Conservation (phyloP, 2,797 vertebrate genomes). For the Clamator glandarius region DNA sequence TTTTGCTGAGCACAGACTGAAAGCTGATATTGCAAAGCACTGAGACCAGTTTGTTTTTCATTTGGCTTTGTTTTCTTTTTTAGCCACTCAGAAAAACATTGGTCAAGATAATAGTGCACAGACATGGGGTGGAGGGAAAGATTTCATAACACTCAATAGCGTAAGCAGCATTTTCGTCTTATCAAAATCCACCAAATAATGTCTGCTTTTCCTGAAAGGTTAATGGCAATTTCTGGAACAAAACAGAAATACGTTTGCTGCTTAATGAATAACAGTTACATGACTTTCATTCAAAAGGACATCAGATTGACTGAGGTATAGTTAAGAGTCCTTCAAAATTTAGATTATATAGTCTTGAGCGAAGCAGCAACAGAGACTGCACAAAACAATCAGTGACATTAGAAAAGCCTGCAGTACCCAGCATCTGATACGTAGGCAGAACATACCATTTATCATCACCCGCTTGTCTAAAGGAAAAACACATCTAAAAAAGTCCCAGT, state of each 20-base stretch:
- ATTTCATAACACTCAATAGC: not conserved
- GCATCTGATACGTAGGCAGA: slow-evolving; percentile 40
- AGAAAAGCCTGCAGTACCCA: slow-evolving; percentile 63
- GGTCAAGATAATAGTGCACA: not conserved
- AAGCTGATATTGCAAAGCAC: slow-evolving; percentile 15
- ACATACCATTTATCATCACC: slow-evolving; percentile 9
- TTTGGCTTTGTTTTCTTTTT: not conserved
- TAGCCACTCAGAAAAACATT: not conserved
- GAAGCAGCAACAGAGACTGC: slow-evolving; percentile 62
- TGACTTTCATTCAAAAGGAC: slow-evolving; percentile 47
- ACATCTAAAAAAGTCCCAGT: slow-evolving; percentile 58
- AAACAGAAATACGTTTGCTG: slow-evolving; percentile 62
- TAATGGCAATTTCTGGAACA: slow-evolving; percentile 65
- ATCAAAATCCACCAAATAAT: slow-evolving; percentile 46
- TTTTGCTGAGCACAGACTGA: slow-evolving; percentile 13
- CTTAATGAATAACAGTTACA: slow-evolving; percentile 32
- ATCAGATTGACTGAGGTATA: slow-evolving; percentile 75
- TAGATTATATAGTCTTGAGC: slow-evolving; percentile 63
- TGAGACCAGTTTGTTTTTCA: not conserved
- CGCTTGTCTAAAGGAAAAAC: slow-evolving; percentile 44
- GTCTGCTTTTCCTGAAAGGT: slow-evolving; percentile 51
- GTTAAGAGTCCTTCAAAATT: slow-evolving; percentile 74
- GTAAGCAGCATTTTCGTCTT: slow-evolving; percentile 34
- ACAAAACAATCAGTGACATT: slow-evolving; percentile 60
- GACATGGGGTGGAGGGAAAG: not conserved